These are phyloP conservation scores for Melipona quadrifasciata DNA, from an alignment of 1,140 invertebrate genomes.

Conservation along the genomic window DNA sequence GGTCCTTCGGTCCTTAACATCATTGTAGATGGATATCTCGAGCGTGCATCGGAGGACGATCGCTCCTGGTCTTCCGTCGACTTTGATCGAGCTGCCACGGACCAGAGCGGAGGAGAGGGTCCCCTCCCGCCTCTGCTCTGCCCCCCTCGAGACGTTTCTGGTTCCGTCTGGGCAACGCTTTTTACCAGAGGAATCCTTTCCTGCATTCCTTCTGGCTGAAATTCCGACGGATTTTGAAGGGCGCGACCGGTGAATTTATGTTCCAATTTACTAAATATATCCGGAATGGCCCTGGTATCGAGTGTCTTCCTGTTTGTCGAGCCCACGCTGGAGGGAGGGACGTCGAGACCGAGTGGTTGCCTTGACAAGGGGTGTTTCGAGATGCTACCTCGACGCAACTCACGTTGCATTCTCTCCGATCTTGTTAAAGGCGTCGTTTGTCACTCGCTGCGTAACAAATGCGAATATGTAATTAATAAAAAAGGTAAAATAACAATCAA, in stretches of 20 bases:
- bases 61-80: slow-evolving; percentile 72
- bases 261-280: slow-evolving; percentile 48
- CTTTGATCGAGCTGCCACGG: slow-evolving; percentile 76
- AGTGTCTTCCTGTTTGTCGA: slow-evolving; percentile 2
- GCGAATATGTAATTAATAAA: too few relatives aligned
- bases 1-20: slow-evolving; percentile 75
- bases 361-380: too few relatives aligned
- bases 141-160: slow-evolving; percentile 1
- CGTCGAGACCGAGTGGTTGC: not conserved
- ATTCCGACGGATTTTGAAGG: slow-evolving; percentile 37
- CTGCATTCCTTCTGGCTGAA: slow-evolving; percentile 18
- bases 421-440: not conserved
- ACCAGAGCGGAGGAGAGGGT: not conserved
- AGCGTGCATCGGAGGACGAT: slow-evolving; percentile 72
- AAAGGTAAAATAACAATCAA: too few relatives aligned
- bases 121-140: not conserved
- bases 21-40: slow-evolving; percentile 79
- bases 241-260: slow-evolving; percentile 13
- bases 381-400: not conserved
- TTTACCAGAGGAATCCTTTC: slow-evolving; percentile 16
- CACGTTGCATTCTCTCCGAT: not conserved
- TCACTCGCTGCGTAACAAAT: too few relatives aligned
- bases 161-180: slow-evolving; percentile 12
- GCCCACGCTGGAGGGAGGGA: not conserved
- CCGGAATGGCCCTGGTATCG: slow-evolving; percentile 3